Evolutionary conservation across 2,113 vertebrate genomes (phyloP).

Genomic region (Pimephales promelas): DNA sequence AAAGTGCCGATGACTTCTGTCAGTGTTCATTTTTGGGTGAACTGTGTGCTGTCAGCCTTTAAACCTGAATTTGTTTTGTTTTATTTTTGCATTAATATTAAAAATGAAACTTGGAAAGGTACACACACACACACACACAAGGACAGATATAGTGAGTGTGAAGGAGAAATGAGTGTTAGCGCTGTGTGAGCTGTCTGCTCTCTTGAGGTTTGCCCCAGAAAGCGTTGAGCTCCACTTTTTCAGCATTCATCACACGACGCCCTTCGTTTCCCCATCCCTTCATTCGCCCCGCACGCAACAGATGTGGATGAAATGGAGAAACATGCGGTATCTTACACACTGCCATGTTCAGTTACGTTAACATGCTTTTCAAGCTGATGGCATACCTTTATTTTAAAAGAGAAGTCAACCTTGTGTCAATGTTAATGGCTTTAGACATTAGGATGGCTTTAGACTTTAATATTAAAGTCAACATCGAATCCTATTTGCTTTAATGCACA

Average conservation of each 20-base stretch:
- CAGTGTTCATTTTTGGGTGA: neutral
- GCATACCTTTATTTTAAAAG: neutral
- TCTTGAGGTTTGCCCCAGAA: slow-evolving; percentile 48
- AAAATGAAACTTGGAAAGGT: neutral
- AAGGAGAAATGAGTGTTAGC: slow-evolving; percentile 4
- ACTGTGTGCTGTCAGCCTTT: neutral
- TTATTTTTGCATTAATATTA: neutral
- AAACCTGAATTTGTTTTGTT: neutral
- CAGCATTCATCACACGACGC: slow-evolving; percentile 35
- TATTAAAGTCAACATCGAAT: neutral
- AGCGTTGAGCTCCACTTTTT: slow-evolving; percentile 11
- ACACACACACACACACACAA: neutral
- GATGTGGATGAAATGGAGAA: slow-evolving; percentile 22
- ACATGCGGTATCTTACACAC: neutral
- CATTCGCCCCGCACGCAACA: neutral
- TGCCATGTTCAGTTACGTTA: slow-evolving; percentile 2
- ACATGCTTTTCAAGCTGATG: neutral
- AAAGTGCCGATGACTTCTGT: neutral
- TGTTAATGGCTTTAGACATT: neutral
- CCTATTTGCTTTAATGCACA: neutral
- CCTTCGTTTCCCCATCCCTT: slow-evolving; percentile 19
- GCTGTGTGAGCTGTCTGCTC: neutral
- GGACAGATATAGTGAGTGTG: neutral
- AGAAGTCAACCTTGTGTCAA: neutral
- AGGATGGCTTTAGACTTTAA: too few relatives aligned